Conservation (phyloP, 2,888 invertebrate species). For the Oscheius sp. region DNA sequence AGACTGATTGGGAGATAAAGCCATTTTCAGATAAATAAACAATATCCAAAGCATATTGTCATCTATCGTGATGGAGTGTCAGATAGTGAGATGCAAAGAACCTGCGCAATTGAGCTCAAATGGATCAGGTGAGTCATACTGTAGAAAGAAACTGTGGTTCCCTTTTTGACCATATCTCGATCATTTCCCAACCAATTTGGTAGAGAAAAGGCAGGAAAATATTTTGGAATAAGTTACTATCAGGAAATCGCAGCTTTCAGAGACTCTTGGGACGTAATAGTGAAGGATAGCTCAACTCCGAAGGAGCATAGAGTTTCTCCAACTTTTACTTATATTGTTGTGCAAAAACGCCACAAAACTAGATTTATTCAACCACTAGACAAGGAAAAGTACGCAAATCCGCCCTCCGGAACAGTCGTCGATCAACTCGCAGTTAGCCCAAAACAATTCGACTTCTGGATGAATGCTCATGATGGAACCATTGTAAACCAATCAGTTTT, state of each 20-base stretch:
- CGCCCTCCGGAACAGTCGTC: slow-evolving; percentile 42
- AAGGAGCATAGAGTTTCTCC: no score
- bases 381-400: slow-evolving; percentile 26
- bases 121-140: slow-evolving; percentile 11
- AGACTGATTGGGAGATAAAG: neutral
- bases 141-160: no score
- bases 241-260: neutral
- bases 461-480: slow-evolving; percentile 78
- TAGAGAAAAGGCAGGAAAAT: no score
- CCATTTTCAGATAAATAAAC: slow-evolving; percentile 35
- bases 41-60: slow-evolving; percentile 40
- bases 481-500: slow-evolving; percentile 19
- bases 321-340: slow-evolving; percentile 49
- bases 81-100: slow-evolving; percentile 45
- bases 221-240: neutral
- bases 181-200: no score
- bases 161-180: neutral
- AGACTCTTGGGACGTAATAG: neutral
- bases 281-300: neutral
- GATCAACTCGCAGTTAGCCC: slow-evolving; percentile 33
- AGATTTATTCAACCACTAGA: slow-evolving; percentile 27
- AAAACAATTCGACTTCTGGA: slow-evolving; percentile 88
- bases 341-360: slow-evolving; percentile 52
- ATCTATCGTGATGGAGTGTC: slow-evolving; percentile 53
- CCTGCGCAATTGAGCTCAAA: neutral